phyloP scores from a whole-genome alignment of 2,113 vertebrate species.

The Pachyramphus minor region DNA sequence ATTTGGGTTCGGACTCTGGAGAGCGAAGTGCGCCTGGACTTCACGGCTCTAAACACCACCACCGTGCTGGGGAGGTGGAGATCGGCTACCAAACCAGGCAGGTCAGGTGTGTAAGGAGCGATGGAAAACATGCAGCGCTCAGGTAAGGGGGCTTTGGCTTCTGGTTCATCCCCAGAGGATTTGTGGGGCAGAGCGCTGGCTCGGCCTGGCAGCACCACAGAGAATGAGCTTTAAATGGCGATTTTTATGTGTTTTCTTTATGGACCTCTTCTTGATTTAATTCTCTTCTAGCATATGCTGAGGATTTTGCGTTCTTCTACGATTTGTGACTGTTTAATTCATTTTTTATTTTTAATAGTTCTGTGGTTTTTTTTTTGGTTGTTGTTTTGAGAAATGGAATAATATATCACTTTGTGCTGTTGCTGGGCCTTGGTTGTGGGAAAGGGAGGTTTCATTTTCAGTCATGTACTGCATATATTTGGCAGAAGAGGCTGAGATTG shows the following conservation, averaged over 20 bases:
- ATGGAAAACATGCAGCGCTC: conserved; percentile 81
- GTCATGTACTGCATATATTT: neutral
- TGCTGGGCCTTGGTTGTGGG: neutral
- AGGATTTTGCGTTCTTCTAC: neutral
- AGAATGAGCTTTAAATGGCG: neutral
- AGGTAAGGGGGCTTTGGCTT: conserved; percentile 77
- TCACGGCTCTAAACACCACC: conserved; percentile 54
- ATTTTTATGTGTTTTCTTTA: neutral
- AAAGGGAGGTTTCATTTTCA: neutral
- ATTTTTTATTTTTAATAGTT: conserved; percentile 17
- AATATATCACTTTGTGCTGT: neutral
- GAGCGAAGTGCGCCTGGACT: conserved; percentile 70
- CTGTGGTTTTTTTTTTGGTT: neutral
- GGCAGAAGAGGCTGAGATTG: neutral
- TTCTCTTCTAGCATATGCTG: neutral
- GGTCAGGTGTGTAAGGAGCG: conserved; percentile 84
- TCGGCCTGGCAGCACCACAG: neutral
- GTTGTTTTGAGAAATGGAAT: conserved; percentile 5
- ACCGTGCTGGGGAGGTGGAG: conserved; percentile 73
- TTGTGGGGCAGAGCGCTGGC: neutral
- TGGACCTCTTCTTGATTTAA: neutral
- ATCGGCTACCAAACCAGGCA: conserved; percentile 88
- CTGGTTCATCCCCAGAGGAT: neutral
- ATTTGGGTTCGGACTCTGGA: conserved; percentile 74
- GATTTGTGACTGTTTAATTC: neutral